Conservation (phyloP, 1,140 invertebrate genomes). For the Heterodera carotae region DNA sequence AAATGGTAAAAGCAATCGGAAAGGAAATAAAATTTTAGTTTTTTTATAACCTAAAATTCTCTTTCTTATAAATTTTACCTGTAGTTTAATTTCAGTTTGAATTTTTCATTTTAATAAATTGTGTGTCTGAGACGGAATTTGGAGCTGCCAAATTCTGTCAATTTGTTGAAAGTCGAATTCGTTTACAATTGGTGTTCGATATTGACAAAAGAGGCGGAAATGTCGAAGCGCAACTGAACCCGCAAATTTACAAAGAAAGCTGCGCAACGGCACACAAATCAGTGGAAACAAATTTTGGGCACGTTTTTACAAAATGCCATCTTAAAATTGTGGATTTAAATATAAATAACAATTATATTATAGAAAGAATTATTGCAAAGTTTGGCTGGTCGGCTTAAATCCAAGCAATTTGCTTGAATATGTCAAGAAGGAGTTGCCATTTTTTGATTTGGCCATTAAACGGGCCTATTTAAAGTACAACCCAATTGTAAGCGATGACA, state of each 20-base stretch:
- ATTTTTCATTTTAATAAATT: neutral
- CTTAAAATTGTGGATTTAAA: neutral
- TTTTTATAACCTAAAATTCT: too few relatives aligned
- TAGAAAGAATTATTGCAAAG: neutral
- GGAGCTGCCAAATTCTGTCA: neutral
- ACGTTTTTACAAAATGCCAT: too few relatives aligned
- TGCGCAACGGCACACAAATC: neutral
- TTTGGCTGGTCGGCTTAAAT: neutral
- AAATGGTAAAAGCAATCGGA: too few relatives aligned
- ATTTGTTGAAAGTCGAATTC: neutral
- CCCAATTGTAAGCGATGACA: neutral
- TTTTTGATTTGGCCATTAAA: neutral
- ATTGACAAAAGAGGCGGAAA: neutral
- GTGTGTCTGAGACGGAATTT: neutral
- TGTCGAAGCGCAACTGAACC: neutral
- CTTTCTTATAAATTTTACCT: too few relatives aligned
- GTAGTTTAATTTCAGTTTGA: neutral
- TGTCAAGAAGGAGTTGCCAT: neutral
- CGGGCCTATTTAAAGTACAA: neutral
- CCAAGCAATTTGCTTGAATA: neutral
- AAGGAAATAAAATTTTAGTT: too few relatives aligned
- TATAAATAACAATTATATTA: neutral
- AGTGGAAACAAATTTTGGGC: neutral
- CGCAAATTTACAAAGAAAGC: neutral
- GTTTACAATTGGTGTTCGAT: neutral